phyloP scores from a whole-genome alignment of 2,888 invertebrate species.

The Pyrgus malvae region DNA sequence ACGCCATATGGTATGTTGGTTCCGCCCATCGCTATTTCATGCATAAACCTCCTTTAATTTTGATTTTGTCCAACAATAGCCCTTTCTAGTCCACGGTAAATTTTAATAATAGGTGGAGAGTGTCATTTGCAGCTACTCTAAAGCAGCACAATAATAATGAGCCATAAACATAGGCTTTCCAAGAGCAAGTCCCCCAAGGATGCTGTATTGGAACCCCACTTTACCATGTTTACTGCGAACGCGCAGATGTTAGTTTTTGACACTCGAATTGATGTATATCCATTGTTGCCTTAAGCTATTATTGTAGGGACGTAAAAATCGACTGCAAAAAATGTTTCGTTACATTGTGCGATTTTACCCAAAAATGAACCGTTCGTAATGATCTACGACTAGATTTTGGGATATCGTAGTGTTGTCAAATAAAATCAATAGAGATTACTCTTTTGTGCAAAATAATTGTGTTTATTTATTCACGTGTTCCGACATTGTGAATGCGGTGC shows the following conservation, averaged over 20 bases:
- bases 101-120: constrained; percentile 76
- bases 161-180: constrained; percentile 74
- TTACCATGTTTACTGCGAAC: constrained; percentile 71
- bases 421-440: constrained; percentile 74
- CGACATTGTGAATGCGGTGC: constrained; percentile 71
- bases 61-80: constrained; percentile 65
- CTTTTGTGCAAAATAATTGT: constrained; percentile 76
- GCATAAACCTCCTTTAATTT: constrained; percentile 46
- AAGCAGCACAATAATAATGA: constrained; percentile 78
- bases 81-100: constrained; percentile 61
- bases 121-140: constrained; percentile 78
- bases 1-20: constrained; percentile 16
- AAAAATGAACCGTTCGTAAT: constrained; percentile 59
- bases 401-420: constrained; percentile 49
- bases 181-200: constrained; percentile 64
- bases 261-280: constrained; percentile 79
- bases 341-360: constrained; percentile 57
- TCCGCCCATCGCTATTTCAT: constrained; percentile 21
- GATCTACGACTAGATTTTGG: constrained; percentile 55
- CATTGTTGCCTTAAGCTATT: constrained; percentile 60
- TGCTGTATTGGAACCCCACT: constrained; percentile 61
- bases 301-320: constrained; percentile 70
- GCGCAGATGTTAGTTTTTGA: constrained; percentile 82
- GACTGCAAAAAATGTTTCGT: constrained; percentile 58
- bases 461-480: constrained; percentile 80